A percentile compares a stretch with the other conserved stretches of the same genome.
Evolutionary conservation across 2,113 vertebrate genomes (phyloP).

Genomic region (Leptodactylus fuscus): DNA sequence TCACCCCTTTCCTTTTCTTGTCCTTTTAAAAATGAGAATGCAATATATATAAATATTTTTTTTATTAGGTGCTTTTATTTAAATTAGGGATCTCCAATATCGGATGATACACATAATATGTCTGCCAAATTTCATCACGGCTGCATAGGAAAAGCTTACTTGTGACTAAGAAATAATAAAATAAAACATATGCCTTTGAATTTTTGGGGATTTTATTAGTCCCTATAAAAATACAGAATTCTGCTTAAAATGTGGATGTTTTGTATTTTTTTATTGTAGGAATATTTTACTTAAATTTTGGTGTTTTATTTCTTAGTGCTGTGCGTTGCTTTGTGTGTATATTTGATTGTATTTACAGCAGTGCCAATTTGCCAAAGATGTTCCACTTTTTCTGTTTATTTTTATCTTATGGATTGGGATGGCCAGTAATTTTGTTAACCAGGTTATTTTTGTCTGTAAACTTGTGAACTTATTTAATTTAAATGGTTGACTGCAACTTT

Average conservation of each 20-base stretch:
- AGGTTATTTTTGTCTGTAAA: slow-evolving; percentile 72
- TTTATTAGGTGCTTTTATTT: slow-evolving; percentile 69
- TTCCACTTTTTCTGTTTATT: slow-evolving; percentile 80
- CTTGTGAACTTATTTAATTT: slow-evolving; percentile 88
- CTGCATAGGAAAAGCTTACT: slow-evolving; percentile 79
- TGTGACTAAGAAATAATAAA: slow-evolving; percentile 71
- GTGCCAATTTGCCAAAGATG: slow-evolving; percentile 99
- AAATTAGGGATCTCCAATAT: slow-evolving; percentile 72
- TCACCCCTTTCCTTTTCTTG: neutral
- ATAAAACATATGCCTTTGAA: slow-evolving; percentile 88
- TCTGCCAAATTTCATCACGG: slow-evolving; percentile 94
- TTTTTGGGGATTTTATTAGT: slow-evolving; percentile 79
- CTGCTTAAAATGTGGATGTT: slow-evolving; percentile 98
- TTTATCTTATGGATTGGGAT: slow-evolving; percentile 71
- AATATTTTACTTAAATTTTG: slow-evolving; percentile 85
- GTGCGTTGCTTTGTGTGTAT: slow-evolving; percentile 95
- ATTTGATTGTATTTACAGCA: slow-evolving; percentile 99
- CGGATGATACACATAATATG: slow-evolving; percentile 80
- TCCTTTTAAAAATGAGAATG: neutral
- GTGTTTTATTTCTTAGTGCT: slow-evolving; percentile 94
- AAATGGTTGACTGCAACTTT: slow-evolving; percentile 90
- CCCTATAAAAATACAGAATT: slow-evolving; percentile 84
- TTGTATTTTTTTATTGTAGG: slow-evolving; percentile 98
- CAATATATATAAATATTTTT: slow-evolving; percentile 54
- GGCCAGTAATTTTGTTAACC: slow-evolving; percentile 74